A percentile compares a stretch with the other conserved stretches of the same genome.
Evolutionary conservation across 92 coral and sea anemone genomes (phyloP).

Genomic region (Nematostella vectensis): DNA sequence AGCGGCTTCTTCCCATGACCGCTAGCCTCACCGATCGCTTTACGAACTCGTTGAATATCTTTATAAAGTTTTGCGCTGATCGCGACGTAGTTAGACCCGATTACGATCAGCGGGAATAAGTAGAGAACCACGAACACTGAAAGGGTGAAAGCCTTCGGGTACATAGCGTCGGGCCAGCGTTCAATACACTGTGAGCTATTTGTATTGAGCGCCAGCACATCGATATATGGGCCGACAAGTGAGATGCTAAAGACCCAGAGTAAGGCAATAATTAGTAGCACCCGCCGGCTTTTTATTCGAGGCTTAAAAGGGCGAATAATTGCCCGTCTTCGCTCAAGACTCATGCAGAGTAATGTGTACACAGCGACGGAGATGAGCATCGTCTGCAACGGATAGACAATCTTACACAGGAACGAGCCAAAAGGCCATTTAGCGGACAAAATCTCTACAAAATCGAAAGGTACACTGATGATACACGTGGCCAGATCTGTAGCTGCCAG

Average conservation of each 20-base stretch:
- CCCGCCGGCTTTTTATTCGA: slow-evolving; percentile 44
- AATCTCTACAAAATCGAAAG: slow-evolving; percentile 42
- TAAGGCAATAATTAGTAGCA: slow-evolving; percentile 21
- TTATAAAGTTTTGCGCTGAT: slow-evolving; percentile 70
- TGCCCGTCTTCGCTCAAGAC: slow-evolving; percentile 67
- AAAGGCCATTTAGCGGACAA: slow-evolving; percentile 35
- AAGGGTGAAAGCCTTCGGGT: slow-evolving; percentile 57
- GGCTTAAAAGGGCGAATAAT: slow-evolving; percentile 70
- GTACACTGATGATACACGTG: slow-evolving; percentile 32
- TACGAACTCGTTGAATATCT: slow-evolving; percentile 61
- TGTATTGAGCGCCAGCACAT: slow-evolving; percentile 26
- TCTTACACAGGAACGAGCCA: slow-evolving; percentile 32
- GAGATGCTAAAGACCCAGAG: slow-evolving; percentile 51
- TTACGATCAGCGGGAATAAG: slow-evolving; percentile 59
- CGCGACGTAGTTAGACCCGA: slow-evolving; percentile 51
- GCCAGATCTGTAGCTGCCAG: slow-evolving; percentile 62
- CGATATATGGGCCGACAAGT: slow-evolving; percentile 59
- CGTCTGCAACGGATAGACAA: slow-evolving; percentile 21
- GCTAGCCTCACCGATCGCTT: slow-evolving; percentile 47
- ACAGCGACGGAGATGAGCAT: slow-evolving; percentile 64
- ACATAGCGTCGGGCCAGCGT: slow-evolving; percentile 31
- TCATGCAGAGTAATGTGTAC: slow-evolving; percentile 67
- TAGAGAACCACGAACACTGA: slow-evolving; percentile 50
- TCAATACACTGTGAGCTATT: slow-evolving; percentile 33
- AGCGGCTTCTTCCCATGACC: slow-evolving; percentile 43